Base-by-base conservation (phyloP, 2,888 invertebrate genomes). In the Drosophila picticornis region DNA sequence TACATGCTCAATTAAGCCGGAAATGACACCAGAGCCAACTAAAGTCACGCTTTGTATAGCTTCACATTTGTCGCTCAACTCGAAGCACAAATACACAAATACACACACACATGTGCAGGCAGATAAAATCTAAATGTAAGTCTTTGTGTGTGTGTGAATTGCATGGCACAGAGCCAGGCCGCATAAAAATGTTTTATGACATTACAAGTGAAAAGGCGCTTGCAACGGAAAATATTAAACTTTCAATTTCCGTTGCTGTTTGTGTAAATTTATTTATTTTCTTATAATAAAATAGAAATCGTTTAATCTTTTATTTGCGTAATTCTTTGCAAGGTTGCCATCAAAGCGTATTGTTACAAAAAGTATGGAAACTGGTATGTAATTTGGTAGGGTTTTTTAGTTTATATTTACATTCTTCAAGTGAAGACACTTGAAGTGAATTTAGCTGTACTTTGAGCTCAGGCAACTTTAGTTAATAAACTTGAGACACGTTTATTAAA, bases 1-100 rank as follows among this genome's bases (percentile, higher is more conserved):
- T 87, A 90, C 85, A 90, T 65, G 90, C 90, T 82, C 90, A 90
- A 87, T 87, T 87, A 87, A 87, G 80, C 87, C 74, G 75, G 72
- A 90, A 87, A 84, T 89, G 78, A 78, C 88, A 75, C 86, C 88
- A 81, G 78, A 77, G 86, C 86, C 90, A 90, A 85, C 85, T 84
- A 72, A 78, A 90, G 84, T 87, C 88, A 84, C 77, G 77, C 75
- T 89, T 89, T 90, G 67, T 86, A 84, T 82, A 83, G 80, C 80
- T 77, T 70, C 66, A 70, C 68, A 76, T 79, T 73, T 75, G 68
- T 61, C 67, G 66, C 57, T 52, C 48, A 71, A 43, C 65, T 75
- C 27, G 48, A 61, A 31, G 22, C 63, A 57, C 46, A 34, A 10
- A 46, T 13, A 53, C 32, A 57, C 32, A 27, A 1, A 19, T 2